Percentiles rank a stretch among this genome's conserved stretches.
phyloP scores from a whole-genome alignment of 2,888 invertebrate genomes.

The Hypselothyrea guttata region DNA sequence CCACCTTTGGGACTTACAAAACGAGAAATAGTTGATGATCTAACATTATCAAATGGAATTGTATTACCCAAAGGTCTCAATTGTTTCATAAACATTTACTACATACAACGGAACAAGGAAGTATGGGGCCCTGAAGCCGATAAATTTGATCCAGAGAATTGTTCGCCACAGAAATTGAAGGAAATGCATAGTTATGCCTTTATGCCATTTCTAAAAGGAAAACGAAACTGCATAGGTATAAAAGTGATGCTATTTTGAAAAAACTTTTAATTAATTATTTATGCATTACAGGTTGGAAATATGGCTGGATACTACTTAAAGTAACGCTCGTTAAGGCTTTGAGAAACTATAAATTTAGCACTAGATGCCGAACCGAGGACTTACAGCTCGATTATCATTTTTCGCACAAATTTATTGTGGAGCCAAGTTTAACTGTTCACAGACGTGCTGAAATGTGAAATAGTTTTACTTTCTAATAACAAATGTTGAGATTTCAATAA shows the following conservation, averaged over 20 bases:
- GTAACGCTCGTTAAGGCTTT: constrained; percentile 68
- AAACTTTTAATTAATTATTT: background rate
- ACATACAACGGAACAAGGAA: constrained; percentile 71
- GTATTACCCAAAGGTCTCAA: constrained; percentile 69
- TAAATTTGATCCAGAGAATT: constrained; percentile 78
- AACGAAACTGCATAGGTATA: constrained; percentile 76
- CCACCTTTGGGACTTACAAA: constrained; percentile 66
- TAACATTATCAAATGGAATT: constrained; percentile 65
- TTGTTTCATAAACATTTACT: constrained; percentile 65
- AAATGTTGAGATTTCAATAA: no score
- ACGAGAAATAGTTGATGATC: constrained; percentile 55
- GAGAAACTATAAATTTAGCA: constrained; percentile 68
- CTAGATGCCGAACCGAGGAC: constrained; percentile 65
- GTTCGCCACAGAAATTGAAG: constrained; percentile 69
- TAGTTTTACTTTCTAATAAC: no score
- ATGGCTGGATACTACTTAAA: constrained; percentile 69
- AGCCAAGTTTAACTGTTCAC: constrained; percentile 43
- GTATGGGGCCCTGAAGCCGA: constrained; percentile 77
- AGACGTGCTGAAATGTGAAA: background rate
- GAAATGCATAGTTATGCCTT: constrained; percentile 74
- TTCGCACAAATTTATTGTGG: constrained; percentile 59
- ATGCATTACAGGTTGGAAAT: constrained; percentile 68
- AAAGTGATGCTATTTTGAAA: background rate
- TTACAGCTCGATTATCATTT: constrained; percentile 68
- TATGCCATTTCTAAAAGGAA: constrained; percentile 79